These are phyloP conservation scores for Halichoerus grypus DNA, from an alignment of 2,113 vertebrate genomes.

Conservation along the genomic window DNA sequence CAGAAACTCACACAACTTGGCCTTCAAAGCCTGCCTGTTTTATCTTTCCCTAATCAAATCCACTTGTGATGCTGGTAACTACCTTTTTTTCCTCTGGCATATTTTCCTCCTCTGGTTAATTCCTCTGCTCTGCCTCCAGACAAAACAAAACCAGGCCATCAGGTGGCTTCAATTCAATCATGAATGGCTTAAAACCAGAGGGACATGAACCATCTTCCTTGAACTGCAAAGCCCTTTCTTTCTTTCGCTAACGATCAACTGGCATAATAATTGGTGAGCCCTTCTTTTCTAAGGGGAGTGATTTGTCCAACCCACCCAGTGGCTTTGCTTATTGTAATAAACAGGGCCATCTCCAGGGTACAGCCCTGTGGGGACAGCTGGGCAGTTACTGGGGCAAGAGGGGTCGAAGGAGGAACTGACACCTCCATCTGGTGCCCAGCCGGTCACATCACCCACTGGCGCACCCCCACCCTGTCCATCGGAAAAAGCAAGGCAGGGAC, in stretches of 20 bases:
- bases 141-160: slow-evolving; percentile 5
- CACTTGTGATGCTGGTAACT: not conserved
- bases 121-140: not conserved
- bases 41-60: slow-evolving; percentile 6
- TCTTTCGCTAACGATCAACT: not conserved
- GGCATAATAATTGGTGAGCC: not conserved
- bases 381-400: not conserved
- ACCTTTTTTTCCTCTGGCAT: not conserved
- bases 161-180: not conserved
- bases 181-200: not conserved
- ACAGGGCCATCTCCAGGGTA: not conserved
- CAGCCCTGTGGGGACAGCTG: not conserved
- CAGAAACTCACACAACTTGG: not conserved
- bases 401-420: not conserved
- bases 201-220: not conserved
- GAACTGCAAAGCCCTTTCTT: not conserved
- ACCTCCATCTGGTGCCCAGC: not conserved
- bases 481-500: not conserved
- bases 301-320: not conserved
- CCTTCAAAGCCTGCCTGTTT: not conserved
- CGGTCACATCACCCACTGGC: not conserved
- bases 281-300: not conserved
- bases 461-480: not conserved
- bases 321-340: not conserved
- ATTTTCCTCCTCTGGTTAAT: no score